Evolutionary conservation across 2,113 vertebrate species (phyloP).

Genomic region (Eidolon helvum): DNA sequence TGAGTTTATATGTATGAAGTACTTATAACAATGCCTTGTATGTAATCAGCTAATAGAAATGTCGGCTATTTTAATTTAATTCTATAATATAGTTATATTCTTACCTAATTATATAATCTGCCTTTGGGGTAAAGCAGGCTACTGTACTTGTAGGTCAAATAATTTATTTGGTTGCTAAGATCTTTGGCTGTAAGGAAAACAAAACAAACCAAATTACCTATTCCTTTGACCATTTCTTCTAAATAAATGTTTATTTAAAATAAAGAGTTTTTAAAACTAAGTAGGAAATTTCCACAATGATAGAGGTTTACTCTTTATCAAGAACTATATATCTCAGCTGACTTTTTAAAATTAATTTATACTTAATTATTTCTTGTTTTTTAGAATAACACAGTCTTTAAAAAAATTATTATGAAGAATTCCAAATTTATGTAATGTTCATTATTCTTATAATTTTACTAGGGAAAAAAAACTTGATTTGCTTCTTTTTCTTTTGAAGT

Average conservation of each 20-base stretch:
- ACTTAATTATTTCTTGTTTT: not conserved
- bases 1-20: not conserved
- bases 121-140: not conserved
- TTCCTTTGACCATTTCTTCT: not conserved
- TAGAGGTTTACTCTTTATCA: not conserved
- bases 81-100: not conserved
- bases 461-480: not conserved
- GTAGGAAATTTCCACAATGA: not conserved
- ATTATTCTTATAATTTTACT: not conserved
- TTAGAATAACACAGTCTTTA: not conserved
- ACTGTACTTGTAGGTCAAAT: not conserved
- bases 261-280: not conserved
- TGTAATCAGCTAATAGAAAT: not conserved
- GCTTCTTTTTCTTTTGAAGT: not conserved
- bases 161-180: conserved; percentile 12
- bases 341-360: not conserved
- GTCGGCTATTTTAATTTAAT: not conserved
- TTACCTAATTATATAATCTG: not conserved
- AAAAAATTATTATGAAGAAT: not conserved
- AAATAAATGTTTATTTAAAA: conserved; percentile 24
- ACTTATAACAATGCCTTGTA: not conserved
- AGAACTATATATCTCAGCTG: not conserved
- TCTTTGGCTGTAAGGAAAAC: not conserved
- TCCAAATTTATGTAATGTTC: not conserved
- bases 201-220: not conserved